These are phyloP conservation scores for Brachionus sp. DNA, from an alignment of 1,140 invertebrate genomes.

Conservation along the genomic window DNA sequence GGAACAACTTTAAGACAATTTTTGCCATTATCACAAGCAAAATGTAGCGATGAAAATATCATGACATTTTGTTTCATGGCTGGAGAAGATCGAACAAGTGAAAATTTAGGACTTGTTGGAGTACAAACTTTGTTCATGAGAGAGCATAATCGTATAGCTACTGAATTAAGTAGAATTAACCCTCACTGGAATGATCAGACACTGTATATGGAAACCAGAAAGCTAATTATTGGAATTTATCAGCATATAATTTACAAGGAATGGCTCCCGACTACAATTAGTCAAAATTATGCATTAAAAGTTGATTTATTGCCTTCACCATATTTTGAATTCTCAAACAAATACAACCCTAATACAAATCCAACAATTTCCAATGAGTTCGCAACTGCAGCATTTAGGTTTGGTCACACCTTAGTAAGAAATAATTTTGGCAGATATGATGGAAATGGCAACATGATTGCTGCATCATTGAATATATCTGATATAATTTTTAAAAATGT, in stretches of 20 bases:
- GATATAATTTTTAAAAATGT: slow-evolving; percentile 10
- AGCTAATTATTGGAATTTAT: slow-evolving; percentile 81
- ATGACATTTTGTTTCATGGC: slow-evolving; percentile 14
- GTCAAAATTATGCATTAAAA: slow-evolving; percentile 52
- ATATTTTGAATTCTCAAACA: slow-evolving; percentile 56
- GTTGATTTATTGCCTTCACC: not conserved
- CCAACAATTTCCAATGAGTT: slow-evolving; percentile 34
- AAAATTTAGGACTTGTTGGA: not conserved
- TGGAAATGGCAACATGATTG: not conserved
- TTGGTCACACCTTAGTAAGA: slow-evolving; percentile 36
- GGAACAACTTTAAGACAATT: not conserved
- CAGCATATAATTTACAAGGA: slow-evolving; percentile 92
- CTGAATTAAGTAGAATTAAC: slow-evolving; percentile 46
- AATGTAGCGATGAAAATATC: not conserved
- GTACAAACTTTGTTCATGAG: slow-evolving; percentile 71
- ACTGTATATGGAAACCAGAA: slow-evolving; percentile 69
- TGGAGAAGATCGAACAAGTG: not conserved
- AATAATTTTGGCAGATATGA: not conserved
- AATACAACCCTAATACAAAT: slow-evolving; percentile 1
- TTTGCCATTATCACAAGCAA: not conserved
- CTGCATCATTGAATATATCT: not conserved
- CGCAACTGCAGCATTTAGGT: slow-evolving; percentile 29
- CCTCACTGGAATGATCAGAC: slow-evolving; percentile 48
- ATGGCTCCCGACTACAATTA: slow-evolving; percentile 84
- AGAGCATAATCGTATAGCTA: slow-evolving; percentile 51